Percentiles rank a stretch among this genome's conserved stretches.
phyloP scores from a whole-genome alignment of 2,888 invertebrate species.

The Cryptus viduatorius region DNA sequence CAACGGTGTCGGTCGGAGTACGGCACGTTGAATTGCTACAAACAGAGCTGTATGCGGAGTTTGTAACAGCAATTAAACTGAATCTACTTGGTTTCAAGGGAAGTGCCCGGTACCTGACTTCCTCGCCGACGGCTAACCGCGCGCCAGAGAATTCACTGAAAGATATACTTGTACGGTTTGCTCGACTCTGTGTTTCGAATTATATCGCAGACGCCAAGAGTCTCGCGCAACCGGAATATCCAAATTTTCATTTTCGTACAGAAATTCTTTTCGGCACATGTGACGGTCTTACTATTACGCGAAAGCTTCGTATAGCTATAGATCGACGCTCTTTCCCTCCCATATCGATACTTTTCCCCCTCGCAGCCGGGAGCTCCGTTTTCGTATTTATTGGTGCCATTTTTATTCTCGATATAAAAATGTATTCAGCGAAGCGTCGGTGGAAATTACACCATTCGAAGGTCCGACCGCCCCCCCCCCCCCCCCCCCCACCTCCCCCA shows the following conservation, averaged over 20 bases:
- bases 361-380: conserved; percentile 63
- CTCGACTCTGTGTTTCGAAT: conserved; percentile 33
- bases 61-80: conserved; percentile 70
- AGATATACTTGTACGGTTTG: conserved; percentile 39
- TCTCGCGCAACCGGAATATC: conserved; percentile 38
- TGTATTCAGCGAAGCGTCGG: conserved; percentile 73
- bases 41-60: conserved; percentile 62
- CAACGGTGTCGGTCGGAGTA: conserved; percentile 41
- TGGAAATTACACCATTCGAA: conserved; percentile 74
- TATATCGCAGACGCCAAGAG: conserved; percentile 51
- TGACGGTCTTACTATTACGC: conserved; percentile 15
- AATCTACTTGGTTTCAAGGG: conserved; percentile 68
- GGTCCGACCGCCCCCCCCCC: background rate
- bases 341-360: conserved; percentile 54
- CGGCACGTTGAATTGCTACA: conserved; percentile 63
- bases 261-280: background rate
- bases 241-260: conserved; percentile 40
- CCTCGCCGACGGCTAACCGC: conserved; percentile 54
- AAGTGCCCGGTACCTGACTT: conserved; percentile 63
- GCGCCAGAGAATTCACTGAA: conserved; percentile 62
- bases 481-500: background rate
- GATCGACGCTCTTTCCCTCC: conserved; percentile 14
- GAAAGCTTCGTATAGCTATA: conserved; percentile 35
- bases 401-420: conserved; percentile 76
- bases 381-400: conserved; percentile 76